A percentile compares a stretch with the other conserved stretches of the same genome.
Evolutionary conservation across 1,140 invertebrate genomes (phyloP).

Genomic region (Bemisia tabaci): DNA sequence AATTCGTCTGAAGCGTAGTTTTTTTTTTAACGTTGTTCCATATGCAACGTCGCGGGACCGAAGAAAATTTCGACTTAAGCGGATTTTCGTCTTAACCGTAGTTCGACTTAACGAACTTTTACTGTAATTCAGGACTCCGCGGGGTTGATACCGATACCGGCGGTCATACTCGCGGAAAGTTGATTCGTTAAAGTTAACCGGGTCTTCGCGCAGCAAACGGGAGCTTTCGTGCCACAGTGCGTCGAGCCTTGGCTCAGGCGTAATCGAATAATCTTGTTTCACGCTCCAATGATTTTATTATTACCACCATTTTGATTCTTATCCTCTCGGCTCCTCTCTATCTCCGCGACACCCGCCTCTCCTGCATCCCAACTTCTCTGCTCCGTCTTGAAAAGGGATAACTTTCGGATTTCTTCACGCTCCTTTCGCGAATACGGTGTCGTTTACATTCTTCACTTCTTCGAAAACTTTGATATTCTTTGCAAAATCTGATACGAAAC

Average conservation of each 20-base stretch:
- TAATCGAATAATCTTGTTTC: background rate
- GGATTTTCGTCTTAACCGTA: too few species aligned
- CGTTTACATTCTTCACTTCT: too few species aligned
- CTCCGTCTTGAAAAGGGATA: too few species aligned
- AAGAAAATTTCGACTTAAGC: too few species aligned
- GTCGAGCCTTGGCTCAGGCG: background rate
- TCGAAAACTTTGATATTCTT: too few species aligned
- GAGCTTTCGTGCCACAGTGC: background rate
- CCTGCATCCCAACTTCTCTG: background rate
- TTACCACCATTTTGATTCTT: background rate
- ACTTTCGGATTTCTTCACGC: too few species aligned
- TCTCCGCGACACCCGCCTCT: background rate
- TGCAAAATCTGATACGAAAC: too few species aligned
- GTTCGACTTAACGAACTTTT: too few species aligned
- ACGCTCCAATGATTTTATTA: background rate
- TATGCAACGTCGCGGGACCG: too few species aligned
- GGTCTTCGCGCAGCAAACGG: background rate
- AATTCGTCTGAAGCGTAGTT: too few species aligned
- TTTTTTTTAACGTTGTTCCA: too few species aligned
- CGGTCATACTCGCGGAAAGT: background rate
- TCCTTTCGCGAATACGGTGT: too few species aligned
- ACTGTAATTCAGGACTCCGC: background rate
- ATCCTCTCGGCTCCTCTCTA: background rate
- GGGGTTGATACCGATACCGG: background rate
- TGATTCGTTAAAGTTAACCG: background rate